Evolutionary conservation across 2,797 vertebrate species (phyloP), one percentile per base, ranked within the genome.

Genomic region (Malacoctenus gilli): DNA sequence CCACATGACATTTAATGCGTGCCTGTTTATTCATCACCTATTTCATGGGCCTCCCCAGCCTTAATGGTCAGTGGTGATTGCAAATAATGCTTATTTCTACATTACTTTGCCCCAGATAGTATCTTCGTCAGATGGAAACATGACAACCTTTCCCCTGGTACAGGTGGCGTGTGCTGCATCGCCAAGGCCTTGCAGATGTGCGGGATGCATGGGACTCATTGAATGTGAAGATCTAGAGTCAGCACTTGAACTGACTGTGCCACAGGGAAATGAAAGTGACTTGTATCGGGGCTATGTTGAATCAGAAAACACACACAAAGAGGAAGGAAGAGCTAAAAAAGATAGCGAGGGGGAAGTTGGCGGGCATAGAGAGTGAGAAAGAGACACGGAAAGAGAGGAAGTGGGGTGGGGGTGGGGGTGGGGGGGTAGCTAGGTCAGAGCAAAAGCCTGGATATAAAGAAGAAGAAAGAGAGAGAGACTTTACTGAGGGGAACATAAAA

Each of bases 191-290:
- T 56, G 65, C 59, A 79, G 70, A 80, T 83, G 75, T 71, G 71
- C 65, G 40, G 48, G 39, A 52, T 77, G 53, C 50, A 51, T 44
- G 73, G 71, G 80, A 73, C 64, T 75, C 49, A 49, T 47, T 83
- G 70, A 85, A 79, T 68, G 48, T 59, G 66, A 79, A 81, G 56
- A 80, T 82, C 75, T 76, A 39, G 37, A 78, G 77, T 79, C 77
- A 80, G 80, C 82, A 80, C 67, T 82, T 79, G 79, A 79, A 80
- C 74, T 44, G 68, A 79, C 76, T 73, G 42, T 72, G 78, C 77
- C 68, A 77, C 59, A 15, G 77, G 76, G 79, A 83, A 74, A 54
- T 63, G 40, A 70, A 79, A 78, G 73, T 66, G 71, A 80, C 81
- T 85, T 53, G 58, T 68, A 64, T 75, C 16, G 39, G 57, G 62